Evolutionary conservation across 2,888 invertebrate genomes (phyloP).

Genomic region (Cosmia pyralina): DNA sequence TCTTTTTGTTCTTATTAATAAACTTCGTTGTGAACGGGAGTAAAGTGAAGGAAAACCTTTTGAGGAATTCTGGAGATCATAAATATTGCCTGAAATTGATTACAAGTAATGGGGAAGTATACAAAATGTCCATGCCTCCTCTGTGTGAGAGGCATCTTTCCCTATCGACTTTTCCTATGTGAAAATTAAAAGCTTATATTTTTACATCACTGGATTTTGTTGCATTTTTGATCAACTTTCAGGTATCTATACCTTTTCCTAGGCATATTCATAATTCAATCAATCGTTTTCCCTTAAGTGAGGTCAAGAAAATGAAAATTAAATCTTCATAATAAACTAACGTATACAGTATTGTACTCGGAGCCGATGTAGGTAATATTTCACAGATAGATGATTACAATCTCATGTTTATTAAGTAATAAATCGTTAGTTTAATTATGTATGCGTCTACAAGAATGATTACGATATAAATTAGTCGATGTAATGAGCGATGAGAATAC

Average conservation of each 20-base stretch:
- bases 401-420: conserved; percentile 63
- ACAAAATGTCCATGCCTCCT: neutral
- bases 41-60: neutral
- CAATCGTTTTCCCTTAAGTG: neutral
- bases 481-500: conserved; percentile 55
- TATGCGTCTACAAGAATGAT: conserved; percentile 59
- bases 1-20: conserved; percentile 1
- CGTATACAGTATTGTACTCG: conserved; percentile 28
- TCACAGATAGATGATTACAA: conserved; percentile 60
- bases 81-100: neutral
- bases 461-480: conserved; percentile 56
- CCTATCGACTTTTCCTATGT: neutral
- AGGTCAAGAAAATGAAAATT: neutral
- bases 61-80: neutral
- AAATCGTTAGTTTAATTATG: conserved; percentile 61
- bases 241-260: neutral
- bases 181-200: neutral
- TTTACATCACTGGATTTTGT: neutral
- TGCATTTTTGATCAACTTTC: neutral
- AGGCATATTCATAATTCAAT: neutral
- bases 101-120: neutral
- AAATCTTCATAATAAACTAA: neutral
- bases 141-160: neutral
- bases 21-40: neutral
- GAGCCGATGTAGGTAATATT: conserved; percentile 53